These are phyloP conservation scores for Pterophyllum scalare DNA, from an alignment of 2,113 vertebrate genomes.

Conservation along the genomic window DNA sequence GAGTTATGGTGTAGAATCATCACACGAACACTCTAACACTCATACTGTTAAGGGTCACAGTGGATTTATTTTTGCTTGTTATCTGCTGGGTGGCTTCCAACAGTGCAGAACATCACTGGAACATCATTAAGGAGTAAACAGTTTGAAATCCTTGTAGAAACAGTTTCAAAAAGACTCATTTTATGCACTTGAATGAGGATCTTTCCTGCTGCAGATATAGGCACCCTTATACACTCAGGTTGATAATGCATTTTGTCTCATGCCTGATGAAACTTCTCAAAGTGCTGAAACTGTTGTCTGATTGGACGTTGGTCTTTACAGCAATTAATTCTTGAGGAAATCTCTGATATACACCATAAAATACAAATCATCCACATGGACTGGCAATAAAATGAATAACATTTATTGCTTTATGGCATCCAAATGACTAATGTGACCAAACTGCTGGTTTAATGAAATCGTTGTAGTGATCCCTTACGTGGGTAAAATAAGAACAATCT, in stretches of 20 bases:
- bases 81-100: background rate
- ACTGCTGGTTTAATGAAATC: background rate
- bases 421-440: background rate
- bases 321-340: background rate
- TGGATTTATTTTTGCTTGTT: constrained; percentile 1
- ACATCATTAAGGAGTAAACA: background rate
- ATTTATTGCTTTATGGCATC: background rate
- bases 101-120: too few species aligned
- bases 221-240: too few species aligned
- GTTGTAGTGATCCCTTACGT: background rate
- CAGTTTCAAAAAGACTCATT: background rate
- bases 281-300: background rate
- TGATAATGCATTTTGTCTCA: background rate
- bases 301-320: background rate
- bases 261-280: background rate
- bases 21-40: background rate
- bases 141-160: background rate
- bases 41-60: background rate
- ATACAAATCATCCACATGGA: background rate
- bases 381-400: background rate
- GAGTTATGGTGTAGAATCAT: background rate
- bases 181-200: background rate
- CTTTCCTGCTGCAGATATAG: background rate
- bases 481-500: background rate
- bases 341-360: background rate